Evolutionary conservation across 2,888 invertebrate species (phyloP).

Genomic region (Trissolcus japonicus): DNA sequence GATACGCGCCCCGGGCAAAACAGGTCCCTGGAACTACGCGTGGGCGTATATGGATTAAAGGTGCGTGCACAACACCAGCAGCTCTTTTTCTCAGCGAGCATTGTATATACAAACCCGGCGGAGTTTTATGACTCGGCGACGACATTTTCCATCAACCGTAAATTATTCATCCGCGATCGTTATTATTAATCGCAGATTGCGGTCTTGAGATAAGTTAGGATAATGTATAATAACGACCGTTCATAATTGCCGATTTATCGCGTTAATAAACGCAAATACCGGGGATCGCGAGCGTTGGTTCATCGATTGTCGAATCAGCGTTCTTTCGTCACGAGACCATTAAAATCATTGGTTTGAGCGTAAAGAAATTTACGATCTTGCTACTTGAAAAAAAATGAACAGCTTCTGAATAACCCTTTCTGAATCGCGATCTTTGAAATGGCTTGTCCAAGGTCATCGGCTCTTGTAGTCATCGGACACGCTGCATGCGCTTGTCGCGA

Average conservation of each 20-base stretch:
- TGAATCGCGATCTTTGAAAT: constrained; percentile 17
- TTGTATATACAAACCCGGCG: background rate
- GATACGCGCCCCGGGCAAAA: constrained; percentile 66
- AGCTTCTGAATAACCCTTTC: constrained; percentile 3
- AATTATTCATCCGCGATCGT: constrained; percentile 7
- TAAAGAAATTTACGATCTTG: constrained; percentile 27
- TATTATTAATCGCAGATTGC: constrained; percentile 14
- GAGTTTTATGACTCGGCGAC: background rate
- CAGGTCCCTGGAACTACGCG: constrained; percentile 64
- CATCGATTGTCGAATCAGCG: constrained; percentile 13
- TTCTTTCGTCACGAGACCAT: constrained; percentile 27
- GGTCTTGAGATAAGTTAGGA: constrained; percentile 16
- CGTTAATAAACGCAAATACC: constrained; percentile 26
- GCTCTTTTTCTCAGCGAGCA: background rate
- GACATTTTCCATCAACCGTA: background rate
- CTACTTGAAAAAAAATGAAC: constrained; percentile 8
- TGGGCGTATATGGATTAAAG: constrained; percentile 65
- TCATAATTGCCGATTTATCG: constrained; percentile 23
- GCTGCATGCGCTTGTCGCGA: constrained; percentile 9
- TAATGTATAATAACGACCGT: constrained; percentile 12
- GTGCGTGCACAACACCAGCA: constrained; percentile 40
- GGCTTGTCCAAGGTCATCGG: constrained; percentile 18
- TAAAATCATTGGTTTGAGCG: constrained; percentile 11
- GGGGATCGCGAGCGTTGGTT: constrained; percentile 1
- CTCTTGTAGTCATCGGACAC: constrained; percentile 8